Evolutionary conservation across 2,113 vertebrate species (phyloP).

Genomic region (Polyodon spathula): DNA sequence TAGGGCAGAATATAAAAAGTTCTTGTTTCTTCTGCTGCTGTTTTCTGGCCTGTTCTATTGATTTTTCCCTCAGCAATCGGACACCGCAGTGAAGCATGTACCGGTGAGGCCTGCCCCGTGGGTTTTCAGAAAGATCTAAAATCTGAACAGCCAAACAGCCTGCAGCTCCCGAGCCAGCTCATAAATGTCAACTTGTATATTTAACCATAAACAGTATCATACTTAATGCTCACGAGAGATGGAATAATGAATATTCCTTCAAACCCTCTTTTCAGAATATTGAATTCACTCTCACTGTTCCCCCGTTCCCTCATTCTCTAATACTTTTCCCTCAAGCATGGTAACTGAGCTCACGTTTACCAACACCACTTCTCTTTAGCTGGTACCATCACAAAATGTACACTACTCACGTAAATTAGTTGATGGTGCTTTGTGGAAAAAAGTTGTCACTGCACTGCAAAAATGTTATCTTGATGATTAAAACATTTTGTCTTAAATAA

Average conservation of each 20-base stretch:
- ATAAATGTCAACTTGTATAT: slow-evolving; percentile 30
- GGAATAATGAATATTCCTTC: slow-evolving; percentile 22
- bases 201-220: slow-evolving; percentile 34
- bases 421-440: too few relatives aligned
- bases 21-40: slow-evolving; percentile 38
- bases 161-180: slow-evolving; percentile 33
- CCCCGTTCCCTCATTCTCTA: slow-evolving; percentile 9
- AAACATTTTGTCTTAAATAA: too few relatives aligned
- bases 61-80: slow-evolving; percentile 52
- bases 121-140: slow-evolving; percentile 34
- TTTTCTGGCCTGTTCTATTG: slow-evolving; percentile 45
- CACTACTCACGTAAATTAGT: too few relatives aligned
- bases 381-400: too few relatives aligned
- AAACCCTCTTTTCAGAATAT: slow-evolving; percentile 17
- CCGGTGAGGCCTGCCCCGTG: slow-evolving; percentile 28
- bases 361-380: too few relatives aligned
- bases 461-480: too few relatives aligned
- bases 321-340: too few relatives aligned
- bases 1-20: slow-evolving; percentile 41
- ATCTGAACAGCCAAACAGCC: slow-evolving; percentile 40
- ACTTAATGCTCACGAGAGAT: slow-evolving; percentile 32
- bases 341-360: too few relatives aligned
- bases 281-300: slow-evolving; percentile 12
- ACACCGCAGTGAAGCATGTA: slow-evolving; percentile 38
- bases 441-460: too few relatives aligned